phyloP scores from a whole-genome alignment of 1,140 invertebrate genomes.

The Zaprionus lachaisei region DNA sequence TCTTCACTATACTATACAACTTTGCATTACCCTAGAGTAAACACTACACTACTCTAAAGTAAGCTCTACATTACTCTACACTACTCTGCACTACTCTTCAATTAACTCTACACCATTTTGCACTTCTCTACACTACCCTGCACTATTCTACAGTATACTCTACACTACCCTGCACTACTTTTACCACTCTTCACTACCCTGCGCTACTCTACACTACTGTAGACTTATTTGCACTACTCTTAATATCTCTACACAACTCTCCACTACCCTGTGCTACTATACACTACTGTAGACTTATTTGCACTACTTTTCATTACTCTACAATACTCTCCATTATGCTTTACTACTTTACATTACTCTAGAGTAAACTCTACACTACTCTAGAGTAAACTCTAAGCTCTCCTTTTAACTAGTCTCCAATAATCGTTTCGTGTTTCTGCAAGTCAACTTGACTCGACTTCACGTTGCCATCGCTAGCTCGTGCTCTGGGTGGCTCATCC shows the following conservation, averaged over 20 bases:
- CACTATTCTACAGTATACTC: background rate
- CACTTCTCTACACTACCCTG: background rate
- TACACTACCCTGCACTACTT: background rate
- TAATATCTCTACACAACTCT: background rate
- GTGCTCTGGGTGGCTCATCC: conserved; percentile 10
- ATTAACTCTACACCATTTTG: background rate
- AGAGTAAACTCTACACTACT: background rate
- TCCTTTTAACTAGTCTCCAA: background rate
- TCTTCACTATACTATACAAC: too few species aligned
- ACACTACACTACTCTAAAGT: too few species aligned
- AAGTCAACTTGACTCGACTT: background rate
- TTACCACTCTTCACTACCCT: too few species aligned
- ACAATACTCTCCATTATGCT: background rate
- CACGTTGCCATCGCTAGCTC: conserved; percentile 14
- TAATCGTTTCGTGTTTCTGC: background rate
- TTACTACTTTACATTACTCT: background rate
- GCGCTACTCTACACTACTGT: background rate
- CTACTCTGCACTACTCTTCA: too few species aligned
- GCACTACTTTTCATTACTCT: background rate
- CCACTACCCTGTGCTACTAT: background rate
- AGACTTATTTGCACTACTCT: background rate
- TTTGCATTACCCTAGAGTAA: too few species aligned
- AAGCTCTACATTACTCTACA: too few species aligned
- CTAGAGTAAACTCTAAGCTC: background rate
- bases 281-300: background rate